Conservation (phyloP, 2,113 vertebrate genomes). For the Trachemys scripta region DNA sequence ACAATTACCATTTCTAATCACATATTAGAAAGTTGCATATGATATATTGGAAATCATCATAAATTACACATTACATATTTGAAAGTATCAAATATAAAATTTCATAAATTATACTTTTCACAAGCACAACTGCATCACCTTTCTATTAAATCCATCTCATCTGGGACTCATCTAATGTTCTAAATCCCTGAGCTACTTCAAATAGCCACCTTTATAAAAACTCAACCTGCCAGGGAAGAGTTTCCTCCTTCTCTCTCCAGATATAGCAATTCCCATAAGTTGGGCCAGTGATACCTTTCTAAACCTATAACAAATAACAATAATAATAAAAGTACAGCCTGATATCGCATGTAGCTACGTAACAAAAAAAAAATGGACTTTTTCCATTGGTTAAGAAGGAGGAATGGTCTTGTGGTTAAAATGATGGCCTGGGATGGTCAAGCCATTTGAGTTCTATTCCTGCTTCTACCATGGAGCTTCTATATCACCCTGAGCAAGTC, state of each 20-base stretch:
- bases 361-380: not conserved
- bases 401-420: not conserved
- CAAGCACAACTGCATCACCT: constrained; percentile 36
- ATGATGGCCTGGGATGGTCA: not conserved
- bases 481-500: constrained; percentile 22
- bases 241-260: not conserved
- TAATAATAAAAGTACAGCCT: not conserved
- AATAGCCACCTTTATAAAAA: not conserved
- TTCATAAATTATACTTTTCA: constrained; percentile 23
- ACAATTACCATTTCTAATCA: not conserved
- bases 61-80: constrained; percentile 41
- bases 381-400: not conserved
- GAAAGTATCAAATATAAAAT: constrained; percentile 26
- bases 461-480: not conserved
- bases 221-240: not conserved
- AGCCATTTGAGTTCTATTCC: not conserved
- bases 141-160: constrained; percentile 20
- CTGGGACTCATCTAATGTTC: constrained; percentile 40
- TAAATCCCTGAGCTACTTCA: not conserved
- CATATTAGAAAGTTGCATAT: constrained; percentile 42
- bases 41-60: constrained; percentile 31
- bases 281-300: not conserved
- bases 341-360: not conserved
- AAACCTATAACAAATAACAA: not conserved
- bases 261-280: not conserved